Evolutionary conservation across 2,113 vertebrate species (phyloP), one percentile per base, ranked within the genome.

Genomic region (Varanus komodoensis): DNA sequence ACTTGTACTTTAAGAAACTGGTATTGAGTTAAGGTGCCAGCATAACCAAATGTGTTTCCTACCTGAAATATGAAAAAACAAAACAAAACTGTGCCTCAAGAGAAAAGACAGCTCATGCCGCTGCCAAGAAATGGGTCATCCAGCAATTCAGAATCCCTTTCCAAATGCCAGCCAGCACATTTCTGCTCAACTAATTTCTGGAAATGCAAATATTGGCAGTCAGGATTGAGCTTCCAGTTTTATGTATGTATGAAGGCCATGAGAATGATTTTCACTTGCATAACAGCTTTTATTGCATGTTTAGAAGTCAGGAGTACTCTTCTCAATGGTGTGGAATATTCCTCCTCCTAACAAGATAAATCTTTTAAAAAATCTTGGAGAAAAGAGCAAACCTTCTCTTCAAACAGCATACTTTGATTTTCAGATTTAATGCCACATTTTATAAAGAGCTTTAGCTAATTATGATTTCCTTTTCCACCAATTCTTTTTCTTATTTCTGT

Each of bases 191-290:
- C 48, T 83, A 69, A 88, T 91, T 61, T 84, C 64, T 87, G 29
- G 79, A 89, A 89, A 89, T 87, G 84, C 78, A 92, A 77, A 87
- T 83, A 89, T 71, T 89, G 71, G 48, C 84, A 82, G 81, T 87
- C 48, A 86, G 14, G 7, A 92, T 75, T 77, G 44, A 89, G 77
- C 79, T 77, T 89, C 38, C 78, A 32, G n/a, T 82, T 77, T 89
- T 92, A 67, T 89, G 44, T 54, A 82, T 77, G 67, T 89, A 82
- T 25, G 54, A 75, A 89, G 67, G 78, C 86, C 87, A 68, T 34
- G n/a, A 77, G 85, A 82, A 82, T 89, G 12, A 86, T 89, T 92
- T 92, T 77, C 89, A 92, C 83, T 86, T 82, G 19, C 48, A 69
- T 50, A 19, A 19, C 52, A 92, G 69, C 48, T 89, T 27, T 89